Evolutionary conservation across 2,113 vertebrate species (phyloP).

Genomic region (Toxotes jaculatrix): DNA sequence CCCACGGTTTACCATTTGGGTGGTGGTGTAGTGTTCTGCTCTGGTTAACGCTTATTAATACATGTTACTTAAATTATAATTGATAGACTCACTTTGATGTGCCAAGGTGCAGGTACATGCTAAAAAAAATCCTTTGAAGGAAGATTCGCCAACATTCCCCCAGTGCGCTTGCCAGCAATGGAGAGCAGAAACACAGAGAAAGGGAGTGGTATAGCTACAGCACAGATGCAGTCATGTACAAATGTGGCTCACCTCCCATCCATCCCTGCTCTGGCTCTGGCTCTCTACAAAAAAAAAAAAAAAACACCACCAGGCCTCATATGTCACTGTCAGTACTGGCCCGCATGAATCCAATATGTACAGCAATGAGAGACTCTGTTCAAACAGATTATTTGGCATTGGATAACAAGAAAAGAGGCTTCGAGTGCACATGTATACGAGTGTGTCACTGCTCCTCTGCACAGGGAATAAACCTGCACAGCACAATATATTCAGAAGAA

Average conservation of each 20-base stretch:
- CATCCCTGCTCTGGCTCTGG: slow-evolving; percentile 6
- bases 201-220: slow-evolving; percentile 32
- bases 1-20: background rate
- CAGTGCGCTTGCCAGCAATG: slow-evolving; percentile 42
- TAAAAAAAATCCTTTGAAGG: slow-evolving; percentile 64
- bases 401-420: slow-evolving; percentile 62
- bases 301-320: slow-evolving; percentile 42
- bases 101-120: slow-evolving; percentile 27
- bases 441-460: slow-evolving; percentile 11
- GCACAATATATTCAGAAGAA: slow-evolving; percentile 15
- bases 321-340: slow-evolving; percentile 65
- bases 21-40: background rate
- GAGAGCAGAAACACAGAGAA: slow-evolving; percentile 36
- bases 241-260: slow-evolving; percentile 35
- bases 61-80: slow-evolving; percentile 40
- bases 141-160: slow-evolving; percentile 44
- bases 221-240: slow-evolving; percentile 9
- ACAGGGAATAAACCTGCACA: slow-evolving; percentile 25
- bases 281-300: background rate
- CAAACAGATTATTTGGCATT: slow-evolving; percentile 61
- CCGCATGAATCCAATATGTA: slow-evolving; percentile 62
- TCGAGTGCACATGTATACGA: background rate
- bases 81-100: slow-evolving; percentile 65
- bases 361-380: slow-evolving; percentile 57
- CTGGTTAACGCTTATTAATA: slow-evolving; percentile 32